Base-by-base conservation (phyloP, 2,797 vertebrate species). In the Gorsachius magnificus region DNA sequence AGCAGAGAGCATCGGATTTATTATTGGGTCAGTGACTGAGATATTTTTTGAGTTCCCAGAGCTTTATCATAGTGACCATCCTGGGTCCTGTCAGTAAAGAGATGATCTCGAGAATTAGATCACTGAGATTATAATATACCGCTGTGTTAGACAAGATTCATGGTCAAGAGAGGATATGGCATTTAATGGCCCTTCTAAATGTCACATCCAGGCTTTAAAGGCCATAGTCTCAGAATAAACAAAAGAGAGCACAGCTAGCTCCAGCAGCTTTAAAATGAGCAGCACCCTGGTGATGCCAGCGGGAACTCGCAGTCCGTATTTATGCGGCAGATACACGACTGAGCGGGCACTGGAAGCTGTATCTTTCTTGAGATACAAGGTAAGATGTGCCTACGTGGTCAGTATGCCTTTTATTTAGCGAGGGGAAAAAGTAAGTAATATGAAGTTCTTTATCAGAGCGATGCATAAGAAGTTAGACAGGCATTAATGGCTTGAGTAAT, bases 61-160 rank as follows among this genome's bases (percentile, higher is more conserved):
- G 60, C 70, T 94, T 90, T 89, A 78, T 85, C 50, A 46, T n/a
- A 78, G 64, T 75, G 48, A 20, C 51, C 43, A 21, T 78, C 61
- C 48, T 83, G 19, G 25, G 41, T 81, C 86, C 85, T 92, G 72
- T 81, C 80, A 90, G 72, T 80, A 76, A 92, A 89, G 71, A 92
- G 89, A 93, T 92, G 76, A 83, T 96, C 75, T 93, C 0, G 2
- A 93, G 72, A 96, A 94, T 96, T 95, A 95, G 72, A 94, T 95
- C 82, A 92, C 33, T 6, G 65, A 91, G 78, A 81, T 94, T 43
- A 61, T 95, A 92, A 92, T 95, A 83, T 26, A 94, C 83, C 94
- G 65, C 79, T 90, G 45, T 48, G 57, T 83, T 93, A 63, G 69
- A 89, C 76, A 90, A 87, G 88, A 92, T 87, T 90, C 65, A 65